These are phyloP conservation scores for Rhopalosiphum maidis DNA, from an alignment of 1,140 invertebrate species.

Conservation along the genomic window DNA sequence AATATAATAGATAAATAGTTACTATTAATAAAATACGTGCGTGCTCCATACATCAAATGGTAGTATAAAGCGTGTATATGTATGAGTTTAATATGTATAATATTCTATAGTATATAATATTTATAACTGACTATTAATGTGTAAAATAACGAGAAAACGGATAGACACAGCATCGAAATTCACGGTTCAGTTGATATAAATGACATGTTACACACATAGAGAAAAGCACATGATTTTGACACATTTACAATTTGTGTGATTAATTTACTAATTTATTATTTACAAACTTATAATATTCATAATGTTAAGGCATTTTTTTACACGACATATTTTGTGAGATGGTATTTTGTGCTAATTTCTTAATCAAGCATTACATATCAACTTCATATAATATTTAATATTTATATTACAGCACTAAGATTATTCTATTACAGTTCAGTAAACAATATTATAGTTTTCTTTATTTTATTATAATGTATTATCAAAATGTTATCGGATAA, in stretches of 20 bases:
- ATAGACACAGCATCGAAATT: not conserved
- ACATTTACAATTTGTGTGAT: not conserved
- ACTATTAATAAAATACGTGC: not conserved
- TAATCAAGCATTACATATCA: not conserved
- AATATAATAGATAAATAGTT: conserved; percentile 31
- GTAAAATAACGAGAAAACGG: too few species aligned
- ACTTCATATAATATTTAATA: not conserved
- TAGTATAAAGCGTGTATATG: not conserved
- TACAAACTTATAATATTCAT: not conserved
- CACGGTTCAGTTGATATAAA: not conserved
- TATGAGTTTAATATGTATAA: not conserved
- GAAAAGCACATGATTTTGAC: too few species aligned
- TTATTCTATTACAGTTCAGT: not conserved
- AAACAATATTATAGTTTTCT: not conserved
- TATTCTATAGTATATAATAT: not conserved
- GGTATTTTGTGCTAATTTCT: too few species aligned
- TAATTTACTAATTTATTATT: not conserved
- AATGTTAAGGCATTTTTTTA: not conserved
- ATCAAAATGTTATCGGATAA: not conserved
- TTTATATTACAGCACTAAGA: not conserved
- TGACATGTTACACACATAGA: too few species aligned
- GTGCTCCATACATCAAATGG: not conserved
- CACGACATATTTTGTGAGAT: not conserved
- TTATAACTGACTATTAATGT: too few species aligned
- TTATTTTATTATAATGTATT: not conserved